phyloP scores from a whole-genome alignment of 2,888 invertebrate species.

The Thymelicus sylvestris region DNA sequence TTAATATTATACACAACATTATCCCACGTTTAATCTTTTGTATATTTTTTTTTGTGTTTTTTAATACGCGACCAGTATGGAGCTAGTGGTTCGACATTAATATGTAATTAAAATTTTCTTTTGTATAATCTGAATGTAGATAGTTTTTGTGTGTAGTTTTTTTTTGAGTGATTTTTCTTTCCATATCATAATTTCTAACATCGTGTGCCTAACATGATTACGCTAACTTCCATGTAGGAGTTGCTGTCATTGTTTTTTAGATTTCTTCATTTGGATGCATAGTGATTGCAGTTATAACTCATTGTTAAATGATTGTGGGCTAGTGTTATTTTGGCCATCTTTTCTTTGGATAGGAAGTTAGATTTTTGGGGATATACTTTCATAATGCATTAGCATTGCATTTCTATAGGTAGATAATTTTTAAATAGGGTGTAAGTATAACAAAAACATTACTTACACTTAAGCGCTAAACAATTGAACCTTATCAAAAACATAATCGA shows the following conservation, averaged over 20 bases:
- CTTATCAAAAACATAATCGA: too few relatives aligned
- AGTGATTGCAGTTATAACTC: background rate
- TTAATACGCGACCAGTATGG: constrained; percentile 61
- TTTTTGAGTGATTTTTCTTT: constrained; percentile 19
- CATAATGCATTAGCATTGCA: too few relatives aligned
- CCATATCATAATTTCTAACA: constrained; percentile 12
- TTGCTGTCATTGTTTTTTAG: background rate
- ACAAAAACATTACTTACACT: too few relatives aligned
- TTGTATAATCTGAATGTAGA: constrained; percentile 43
- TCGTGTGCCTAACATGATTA: constrained; percentile 21
- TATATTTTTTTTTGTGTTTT: constrained; percentile 59
- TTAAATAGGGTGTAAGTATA: too few relatives aligned
- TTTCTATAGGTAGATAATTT: too few relatives aligned
- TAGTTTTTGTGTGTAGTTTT: constrained; percentile 27
- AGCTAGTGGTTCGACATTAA: constrained; percentile 49
- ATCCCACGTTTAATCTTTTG: constrained; percentile 26
- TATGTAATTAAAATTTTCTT: constrained; percentile 38
- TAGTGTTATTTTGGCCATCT: too few relatives aligned
- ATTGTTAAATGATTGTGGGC: too few relatives aligned
- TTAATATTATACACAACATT: background rate
- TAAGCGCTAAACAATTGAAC: too few relatives aligned
- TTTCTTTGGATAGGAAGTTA: too few relatives aligned
- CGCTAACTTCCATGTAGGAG: background rate
- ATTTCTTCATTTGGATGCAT: background rate
- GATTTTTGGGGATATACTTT: too few relatives aligned